These are phyloP conservation scores for Leptopilina clavipes DNA, from an alignment of 1,140 invertebrate species.

Conservation along the genomic window DNA sequence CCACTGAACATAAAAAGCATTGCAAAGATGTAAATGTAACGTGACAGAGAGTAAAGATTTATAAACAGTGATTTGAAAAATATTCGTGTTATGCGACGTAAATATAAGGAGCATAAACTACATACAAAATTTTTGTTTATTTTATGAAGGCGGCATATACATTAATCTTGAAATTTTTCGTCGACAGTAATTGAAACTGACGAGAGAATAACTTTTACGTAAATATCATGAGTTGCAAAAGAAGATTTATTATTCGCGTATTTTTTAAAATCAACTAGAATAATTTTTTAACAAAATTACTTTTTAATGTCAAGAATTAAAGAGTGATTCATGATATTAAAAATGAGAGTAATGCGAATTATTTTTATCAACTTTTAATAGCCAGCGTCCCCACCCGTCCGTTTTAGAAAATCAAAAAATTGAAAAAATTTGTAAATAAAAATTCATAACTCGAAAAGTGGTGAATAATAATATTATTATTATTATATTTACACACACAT, in stretches of 20 bases:
- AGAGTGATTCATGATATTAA: too few relatives aligned
- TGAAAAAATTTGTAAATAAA: too few relatives aligned
- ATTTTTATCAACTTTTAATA: too few relatives aligned
- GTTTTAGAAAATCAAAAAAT: too few relatives aligned
- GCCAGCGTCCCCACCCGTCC: too few relatives aligned
- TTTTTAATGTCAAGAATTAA: too few relatives aligned
- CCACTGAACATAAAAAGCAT: background rate
- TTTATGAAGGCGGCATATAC: slow-evolving; percentile 29
- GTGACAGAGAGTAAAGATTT: background rate
- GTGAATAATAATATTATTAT: too few relatives aligned
- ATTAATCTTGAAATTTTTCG: slow-evolving; percentile 18
- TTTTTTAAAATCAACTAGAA: background rate
- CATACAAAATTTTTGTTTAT: background rate
- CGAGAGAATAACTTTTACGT: background rate
- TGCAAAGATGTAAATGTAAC: slow-evolving; percentile 6
- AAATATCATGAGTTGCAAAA: background rate
- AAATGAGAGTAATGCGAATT: too few relatives aligned
- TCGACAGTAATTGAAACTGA: slow-evolving; percentile 25
- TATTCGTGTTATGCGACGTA: background rate
- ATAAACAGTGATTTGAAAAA: background rate
- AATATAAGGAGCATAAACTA: slow-evolving; percentile 11
- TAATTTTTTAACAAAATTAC: background rate
- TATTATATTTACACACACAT: too few relatives aligned
- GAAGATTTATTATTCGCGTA: background rate
- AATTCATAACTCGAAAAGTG: too few relatives aligned